phyloP scores from a whole-genome alignment of 2,113 vertebrate species.

The Prolemur simus region DNA sequence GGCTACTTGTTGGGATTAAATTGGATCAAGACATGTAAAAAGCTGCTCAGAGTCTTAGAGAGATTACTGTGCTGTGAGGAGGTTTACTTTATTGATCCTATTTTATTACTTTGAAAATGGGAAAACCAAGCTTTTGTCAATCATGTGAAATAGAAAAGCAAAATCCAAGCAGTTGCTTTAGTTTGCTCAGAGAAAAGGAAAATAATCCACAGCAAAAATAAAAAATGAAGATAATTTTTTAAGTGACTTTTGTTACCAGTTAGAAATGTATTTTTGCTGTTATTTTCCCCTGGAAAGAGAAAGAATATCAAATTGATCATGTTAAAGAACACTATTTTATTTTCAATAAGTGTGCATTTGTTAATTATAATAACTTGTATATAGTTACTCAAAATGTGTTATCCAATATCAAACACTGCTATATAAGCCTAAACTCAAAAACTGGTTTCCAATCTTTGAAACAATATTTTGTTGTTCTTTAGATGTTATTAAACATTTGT shows the following conservation, averaged over 20 bases:
- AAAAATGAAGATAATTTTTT: background rate
- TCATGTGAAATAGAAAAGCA: slow-evolving; percentile 28
- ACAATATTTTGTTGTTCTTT: background rate
- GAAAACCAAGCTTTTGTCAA: slow-evolving; percentile 58
- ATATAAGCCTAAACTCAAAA: background rate
- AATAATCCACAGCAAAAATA: background rate
- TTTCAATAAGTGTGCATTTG: background rate
- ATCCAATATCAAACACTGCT: background rate
- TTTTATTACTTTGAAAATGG: slow-evolving; percentile 70
- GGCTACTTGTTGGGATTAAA: slow-evolving; percentile 33
- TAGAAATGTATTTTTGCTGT: background rate
- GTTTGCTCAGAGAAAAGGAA: background rate
- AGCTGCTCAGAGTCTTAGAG: background rate
- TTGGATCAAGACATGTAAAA: slow-evolving; percentile 27
- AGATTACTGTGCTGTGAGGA: slow-evolving; percentile 23
- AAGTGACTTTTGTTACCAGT: background rate
- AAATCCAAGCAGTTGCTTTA: background rate
- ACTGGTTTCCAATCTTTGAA: background rate
- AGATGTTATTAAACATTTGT: background rate
- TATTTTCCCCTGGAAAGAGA: background rate
- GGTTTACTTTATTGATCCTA: slow-evolving; percentile 49
- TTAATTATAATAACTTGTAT: background rate
- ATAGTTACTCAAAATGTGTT: background rate
- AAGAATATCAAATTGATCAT: background rate
- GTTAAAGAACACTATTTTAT: background rate